Evolutionary conservation across 1,140 invertebrate species (phyloP).

Genomic region (Varroa destructor): DNA sequence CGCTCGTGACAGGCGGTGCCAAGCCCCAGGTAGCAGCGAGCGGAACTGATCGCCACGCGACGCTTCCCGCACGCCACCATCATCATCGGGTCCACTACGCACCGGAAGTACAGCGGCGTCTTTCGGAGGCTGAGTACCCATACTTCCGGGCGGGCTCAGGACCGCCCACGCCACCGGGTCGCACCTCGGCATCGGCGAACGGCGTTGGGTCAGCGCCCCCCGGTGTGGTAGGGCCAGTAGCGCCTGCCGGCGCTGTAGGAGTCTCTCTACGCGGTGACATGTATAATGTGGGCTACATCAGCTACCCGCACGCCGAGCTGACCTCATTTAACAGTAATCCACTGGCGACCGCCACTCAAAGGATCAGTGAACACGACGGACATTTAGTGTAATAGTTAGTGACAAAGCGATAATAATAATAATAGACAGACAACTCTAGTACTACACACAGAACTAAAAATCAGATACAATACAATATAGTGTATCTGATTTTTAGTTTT

Average conservation of each 20-base stretch:
- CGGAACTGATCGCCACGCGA: conserved; percentile 6
- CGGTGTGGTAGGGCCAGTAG: too few species aligned
- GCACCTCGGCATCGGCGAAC: conserved; percentile 19
- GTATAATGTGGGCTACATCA: conserved; percentile 25
- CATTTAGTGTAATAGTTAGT: conserved; percentile 20
- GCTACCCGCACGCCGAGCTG: conserved; percentile 25
- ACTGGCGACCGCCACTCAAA: conserved; percentile 5
- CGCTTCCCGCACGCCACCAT: conserved; percentile 15
- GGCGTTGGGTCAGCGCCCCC: neutral
- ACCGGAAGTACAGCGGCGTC: conserved; percentile 8
- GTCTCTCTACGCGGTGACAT: conserved; percentile 18
- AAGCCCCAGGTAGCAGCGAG: conserved; percentile 20
- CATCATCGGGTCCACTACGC: conserved; percentile 23
- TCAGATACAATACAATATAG: neutral
- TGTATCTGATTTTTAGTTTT: too few species aligned
- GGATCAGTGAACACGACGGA: conserved; percentile 27
- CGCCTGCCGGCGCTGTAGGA: neutral
- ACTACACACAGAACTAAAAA: too few species aligned
- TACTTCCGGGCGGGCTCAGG: conserved; percentile 8
- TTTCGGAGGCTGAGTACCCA: conserved; percentile 22
- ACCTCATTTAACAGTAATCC: conserved; percentile 26
- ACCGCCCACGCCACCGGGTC: conserved; percentile 15
- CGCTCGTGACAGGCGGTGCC: conserved; percentile 22
- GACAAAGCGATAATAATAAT: neutral
- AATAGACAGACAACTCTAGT: neutral